A percentile compares a stretch with the other conserved stretches of the same genome.
These are phyloP conservation scores for Heliothis peltigera DNA, from an alignment of 2,888 invertebrate species.

Conservation along the genomic window DNA sequence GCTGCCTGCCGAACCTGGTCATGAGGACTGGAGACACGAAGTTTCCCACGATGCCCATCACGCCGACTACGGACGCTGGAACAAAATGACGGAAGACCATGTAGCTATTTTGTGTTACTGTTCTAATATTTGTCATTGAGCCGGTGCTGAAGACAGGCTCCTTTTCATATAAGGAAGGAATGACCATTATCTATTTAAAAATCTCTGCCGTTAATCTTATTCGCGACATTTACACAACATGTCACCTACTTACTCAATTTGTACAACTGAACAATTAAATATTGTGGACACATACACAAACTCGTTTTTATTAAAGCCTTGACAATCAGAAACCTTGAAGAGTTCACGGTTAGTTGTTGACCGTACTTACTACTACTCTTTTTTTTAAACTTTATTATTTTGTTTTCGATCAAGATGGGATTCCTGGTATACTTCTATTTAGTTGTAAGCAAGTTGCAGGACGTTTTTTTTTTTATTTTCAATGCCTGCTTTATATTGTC, in stretches of 20 bases:
- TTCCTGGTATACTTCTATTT: constrained; percentile 12
- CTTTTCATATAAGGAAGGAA: no score
- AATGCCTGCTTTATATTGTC: not conserved
- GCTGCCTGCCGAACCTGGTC: constrained; percentile 90
- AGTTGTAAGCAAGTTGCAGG: not conserved
- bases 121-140: no score
- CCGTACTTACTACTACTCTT: constrained; percentile 24
- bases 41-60: constrained; percentile 87
- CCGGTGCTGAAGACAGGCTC: no score
- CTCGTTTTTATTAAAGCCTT: constrained; percentile 45
- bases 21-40: constrained; percentile 87
- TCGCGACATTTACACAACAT: constrained; percentile 8
- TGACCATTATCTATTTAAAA: no score
- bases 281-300: constrained; percentile 21
- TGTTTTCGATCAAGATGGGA: constrained; percentile 7
- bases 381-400: no score
- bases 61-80: constrained; percentile 85
- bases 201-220: not conserved
- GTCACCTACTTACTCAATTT: constrained; percentile 13
- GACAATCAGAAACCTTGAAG: constrained; percentile 32
- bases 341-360: constrained; percentile 40
- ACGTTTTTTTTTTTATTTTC: constrained; percentile 13
- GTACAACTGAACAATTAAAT: constrained; percentile 35
- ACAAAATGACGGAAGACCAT: constrained; percentile 45
- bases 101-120: not conserved